A percentile compares a stretch with the other conserved stretches of the same genome.
These are phyloP conservation scores for Nyctibius bracteatus DNA, from an alignment of 2,113 vertebrate genomes.

Conservation along the genomic window DNA sequence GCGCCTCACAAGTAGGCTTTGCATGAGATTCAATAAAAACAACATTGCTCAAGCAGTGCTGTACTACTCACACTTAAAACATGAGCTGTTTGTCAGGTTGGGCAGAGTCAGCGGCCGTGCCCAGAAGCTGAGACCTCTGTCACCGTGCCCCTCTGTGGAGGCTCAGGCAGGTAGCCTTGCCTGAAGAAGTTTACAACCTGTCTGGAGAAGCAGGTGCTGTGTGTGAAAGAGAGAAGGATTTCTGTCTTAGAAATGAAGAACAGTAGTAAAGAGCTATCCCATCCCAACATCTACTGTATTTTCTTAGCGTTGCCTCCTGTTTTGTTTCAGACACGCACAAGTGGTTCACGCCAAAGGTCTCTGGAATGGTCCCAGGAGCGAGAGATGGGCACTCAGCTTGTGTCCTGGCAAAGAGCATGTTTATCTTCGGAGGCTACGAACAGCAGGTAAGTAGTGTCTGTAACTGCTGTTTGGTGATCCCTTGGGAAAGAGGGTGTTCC, in stretches of 20 bases:
- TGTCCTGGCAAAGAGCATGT: slow-evolving; percentile 91
- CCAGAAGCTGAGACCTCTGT: background rate
- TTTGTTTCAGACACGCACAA: slow-evolving; percentile 83
- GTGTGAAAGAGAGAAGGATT: background rate
- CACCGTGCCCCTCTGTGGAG: background rate
- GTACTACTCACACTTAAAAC: background rate
- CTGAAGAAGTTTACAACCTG: background rate
- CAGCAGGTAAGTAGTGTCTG: slow-evolving; percentile 85
- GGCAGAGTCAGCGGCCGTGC: fast-evolving
- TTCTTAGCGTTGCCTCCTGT: background rate
- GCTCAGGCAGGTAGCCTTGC: background rate
- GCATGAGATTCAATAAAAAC: background rate
- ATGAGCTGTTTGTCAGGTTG: background rate
- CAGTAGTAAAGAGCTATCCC: background rate
- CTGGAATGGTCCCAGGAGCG: slow-evolving; percentile 89
- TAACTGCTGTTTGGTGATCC: background rate
- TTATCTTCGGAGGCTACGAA: slow-evolving; percentile 97
- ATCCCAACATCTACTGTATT: background rate
- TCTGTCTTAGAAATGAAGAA: background rate
- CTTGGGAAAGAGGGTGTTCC: background rate
- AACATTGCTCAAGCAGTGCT: background rate
- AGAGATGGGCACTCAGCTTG: slow-evolving; percentile 96
- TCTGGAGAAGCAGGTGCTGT: background rate
- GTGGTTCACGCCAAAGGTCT: slow-evolving; percentile 92
- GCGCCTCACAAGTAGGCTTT: background rate